phyloP scores from a whole-genome alignment of 2,797 vertebrate genomes.

The Argentina silus region DNA sequence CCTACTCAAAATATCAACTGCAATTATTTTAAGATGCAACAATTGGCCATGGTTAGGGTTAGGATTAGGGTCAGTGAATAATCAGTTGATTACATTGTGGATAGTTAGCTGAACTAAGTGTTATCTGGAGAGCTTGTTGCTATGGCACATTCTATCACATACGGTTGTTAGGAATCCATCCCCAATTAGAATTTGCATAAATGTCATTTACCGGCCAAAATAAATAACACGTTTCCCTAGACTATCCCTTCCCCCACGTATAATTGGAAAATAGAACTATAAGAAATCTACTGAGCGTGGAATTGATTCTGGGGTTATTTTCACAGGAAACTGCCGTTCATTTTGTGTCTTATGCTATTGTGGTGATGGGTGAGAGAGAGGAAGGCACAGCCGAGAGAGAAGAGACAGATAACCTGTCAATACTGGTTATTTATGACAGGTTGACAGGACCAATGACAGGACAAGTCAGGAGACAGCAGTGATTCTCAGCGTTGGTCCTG shows the following conservation, averaged over 20 bases:
- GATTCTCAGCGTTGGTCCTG: too few species aligned
- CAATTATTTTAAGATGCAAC: too few species aligned
- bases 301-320: constrained; percentile 67
- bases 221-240: constrained; percentile 43
- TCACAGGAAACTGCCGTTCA: constrained; percentile 44
- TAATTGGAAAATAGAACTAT: constrained; percentile 62
- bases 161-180: constrained; percentile 46
- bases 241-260: constrained; percentile 27
- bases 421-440: not conserved
- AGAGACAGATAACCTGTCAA: not conserved
- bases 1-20: too few species aligned
- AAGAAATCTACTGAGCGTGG: constrained; percentile 60
- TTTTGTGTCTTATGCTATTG: constrained; percentile 17
- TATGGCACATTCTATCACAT: constrained; percentile 10
- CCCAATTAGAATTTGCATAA: constrained; percentile 59
- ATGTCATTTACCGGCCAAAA: constrained; percentile 65
- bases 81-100: too few species aligned
- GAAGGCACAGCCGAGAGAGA: not conserved
- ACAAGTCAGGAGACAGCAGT: not conserved
- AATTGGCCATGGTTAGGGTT: too few species aligned
- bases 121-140: too few species aligned
- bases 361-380: constrained; percentile 12
- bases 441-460: not conserved
- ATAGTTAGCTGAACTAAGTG: too few species aligned
- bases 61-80: too few species aligned